Evolutionary conservation across 2,888 invertebrate species (phyloP), one percentile per base, ranked within the genome.

Genomic region (Drosophila setosimentum): DNA sequence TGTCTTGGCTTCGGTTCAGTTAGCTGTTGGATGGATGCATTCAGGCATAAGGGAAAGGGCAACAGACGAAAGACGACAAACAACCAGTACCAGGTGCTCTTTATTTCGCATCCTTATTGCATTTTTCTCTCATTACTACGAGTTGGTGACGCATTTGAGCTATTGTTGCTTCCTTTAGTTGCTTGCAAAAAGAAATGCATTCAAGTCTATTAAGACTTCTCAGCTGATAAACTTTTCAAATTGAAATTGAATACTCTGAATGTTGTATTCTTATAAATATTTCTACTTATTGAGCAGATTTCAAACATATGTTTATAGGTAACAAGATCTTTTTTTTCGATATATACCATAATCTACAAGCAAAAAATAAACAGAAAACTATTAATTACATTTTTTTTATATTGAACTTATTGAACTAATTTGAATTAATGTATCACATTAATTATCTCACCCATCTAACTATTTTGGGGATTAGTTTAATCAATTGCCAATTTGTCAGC

Each of bases 1-100:
- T 83, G 87, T 83, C 89, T 87, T 79, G 73, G 82, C 84, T 79
- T 87, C 79, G 83, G 62, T 65, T 80, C 66, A 70, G 59, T 75
- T 57, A 53, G 68, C 58, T 53, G 24, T 45, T 55, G 13, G 8
- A 24, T 30, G 62, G 49, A 50, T 65, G 60, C 63, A 45, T 16
- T 21, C 29, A 27, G 33, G 24, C 59, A 61, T 21, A 21, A 33
- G 33, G 37, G 7, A 29, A n/a, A 45, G 35, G 21, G 33, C 45
- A 24, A 5, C 35, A 54, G 48, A 3, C 11, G 33, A 8, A 21
- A 7, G 16, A 3, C 8, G 10, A 29, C 10, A 37, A 30, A 5
- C 13, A 29, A 4, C n/a, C 27, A 18, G 59, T 33, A 55, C n/a
- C 73, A 78, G 69, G 64, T 68, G 65, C 62, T 50, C 40, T 45